Base-by-base conservation (phyloP, 2,113 vertebrate genomes). In the Plotosus lineatus region DNA sequence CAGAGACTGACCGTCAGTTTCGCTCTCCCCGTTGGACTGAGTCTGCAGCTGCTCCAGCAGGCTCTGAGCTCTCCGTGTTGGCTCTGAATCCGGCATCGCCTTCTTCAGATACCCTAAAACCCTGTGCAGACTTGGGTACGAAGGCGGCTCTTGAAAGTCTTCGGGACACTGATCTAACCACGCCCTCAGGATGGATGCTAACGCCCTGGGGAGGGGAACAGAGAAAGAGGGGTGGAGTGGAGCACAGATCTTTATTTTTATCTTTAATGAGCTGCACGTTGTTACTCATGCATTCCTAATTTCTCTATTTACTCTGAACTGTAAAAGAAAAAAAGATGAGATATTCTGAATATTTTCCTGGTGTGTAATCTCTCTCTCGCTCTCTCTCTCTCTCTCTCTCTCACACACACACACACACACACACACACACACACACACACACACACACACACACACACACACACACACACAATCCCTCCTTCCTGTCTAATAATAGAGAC, bases 151-250 rank as follows among this genome's bases (percentile, higher is more conserved):
- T 82, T 94, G 91, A 92, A 99, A 99, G 88, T 99, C 97, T 79
- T 98, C 96, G 0, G 96, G 91, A 83, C 95, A 98, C 75, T 98
- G 96, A 85, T 98, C 96, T 1, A 98, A 89, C 97, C 97, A 99
- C 81, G 95, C 94, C 77, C 94, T 90, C 86, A 98, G 86, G 88
- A 97, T 95, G 0, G 95, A 98, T 15, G 95, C 94, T 69, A 97
- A 91, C 1, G 94, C 95, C 72, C 97, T 99, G 84, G 11, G 53
- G 85, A 78, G 7, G 78, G 82, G 86, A 0, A 80, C 21, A 86
- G 36, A 48, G 51, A 51, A 23, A 23, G 40, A 60, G 46, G 74
- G 44, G 58, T 33, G 58, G 14, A 28, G 14, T 33, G 1, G 28
- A 31, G 56, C 56, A 63, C 6, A 36, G 60, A 17, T 55, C 8